Evolutionary conservation across 2,797 vertebrate species (phyloP), one percentile per base, ranked within the genome.

Genomic region (Epinephelus malabaricus): DNA sequence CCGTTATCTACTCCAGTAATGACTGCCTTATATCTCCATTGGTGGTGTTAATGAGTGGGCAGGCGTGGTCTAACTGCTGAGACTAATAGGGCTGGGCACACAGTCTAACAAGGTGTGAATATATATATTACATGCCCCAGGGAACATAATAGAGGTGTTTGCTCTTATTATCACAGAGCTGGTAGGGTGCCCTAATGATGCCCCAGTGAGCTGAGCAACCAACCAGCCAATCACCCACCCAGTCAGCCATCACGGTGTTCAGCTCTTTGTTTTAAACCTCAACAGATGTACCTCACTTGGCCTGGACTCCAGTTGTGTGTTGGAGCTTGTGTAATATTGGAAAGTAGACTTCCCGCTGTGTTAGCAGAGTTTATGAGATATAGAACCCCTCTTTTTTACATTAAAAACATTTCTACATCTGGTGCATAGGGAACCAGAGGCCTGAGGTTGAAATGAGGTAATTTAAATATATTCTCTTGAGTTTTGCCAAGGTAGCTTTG

Each of bases 91-190:
- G 79, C 51, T 71, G 81, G 69, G 82, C 76, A 74, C 79, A 78
- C 76, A 45, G 69, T 69, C 77, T 85, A 87, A 90, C 74, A 81
- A 86, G 82, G 87, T 91, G 82, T 82, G 79, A 88, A 89, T 73
- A 77, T 76, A 86, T 46, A 61, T 73, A 75, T 82, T 62, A 78
- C 68, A 81, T 56, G 38, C 75, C 62, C 47, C 38, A 19, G 54
- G 79, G 75, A 79, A 67, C 18, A 72, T 71, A 82, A 82, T 53
- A 15, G 73, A 89, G 77, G 87, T 75, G 83, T 86, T 88, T 84
- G 66, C 64, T 69, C 77, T 79, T 78, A 81, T 88, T 86, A 91
- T 86, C 84, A 71, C 73, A 43, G 69, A 76, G 80, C 65, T 75
- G 69, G 65, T 76, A 53, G 69, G 83, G 72, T 68, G 49, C n/a